phyloP scores from a whole-genome alignment of 1,140 invertebrate species.

The Rhynchophorus ferrugineus region DNA sequence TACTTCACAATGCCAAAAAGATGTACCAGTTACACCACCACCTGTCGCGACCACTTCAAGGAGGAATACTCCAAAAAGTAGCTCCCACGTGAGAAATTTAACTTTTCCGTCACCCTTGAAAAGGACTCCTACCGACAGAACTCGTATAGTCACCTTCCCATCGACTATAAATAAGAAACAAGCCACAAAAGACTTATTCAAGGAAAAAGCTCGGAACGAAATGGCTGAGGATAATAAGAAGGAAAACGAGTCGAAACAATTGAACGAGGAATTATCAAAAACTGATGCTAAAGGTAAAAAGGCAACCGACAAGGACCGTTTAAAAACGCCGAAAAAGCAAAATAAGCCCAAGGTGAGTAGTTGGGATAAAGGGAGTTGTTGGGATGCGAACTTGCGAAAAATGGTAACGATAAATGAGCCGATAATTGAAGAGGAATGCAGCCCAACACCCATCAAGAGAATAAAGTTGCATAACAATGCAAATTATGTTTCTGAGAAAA shows the following conservation, averaged over 20 bases:
- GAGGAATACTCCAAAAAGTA: constrained; percentile 23
- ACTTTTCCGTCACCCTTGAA: constrained; percentile 29
- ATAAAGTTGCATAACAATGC: too few species aligned
- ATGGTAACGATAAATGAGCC: not conserved
- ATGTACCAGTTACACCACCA: constrained; percentile 8
- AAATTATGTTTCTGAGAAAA: too few species aligned
- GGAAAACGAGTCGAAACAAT: constrained; percentile 6
- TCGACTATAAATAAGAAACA: constrained; percentile 14
- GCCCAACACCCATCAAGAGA: not conserved
- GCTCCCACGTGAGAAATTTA: constrained; percentile 28
- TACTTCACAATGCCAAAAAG: not conserved
- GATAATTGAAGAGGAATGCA: not conserved
- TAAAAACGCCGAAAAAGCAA: constrained; percentile 2
- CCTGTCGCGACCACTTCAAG: not conserved
- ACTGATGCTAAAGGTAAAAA: not conserved
- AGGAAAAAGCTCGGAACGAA: too few species aligned
- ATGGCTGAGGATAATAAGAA: too few species aligned
- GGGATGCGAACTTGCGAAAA: constrained; percentile 11
- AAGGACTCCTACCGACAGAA: constrained; percentile 8
- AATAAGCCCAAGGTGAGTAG: not conserved
- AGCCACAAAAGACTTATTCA: constrained; percentile 17
- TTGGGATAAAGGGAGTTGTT: not conserved
- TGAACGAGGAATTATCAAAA: constrained; percentile 1
- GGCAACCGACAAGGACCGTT: not conserved
- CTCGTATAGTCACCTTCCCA: not conserved